A percentile compares a stretch with the other conserved stretches of the same genome.
Evolutionary conservation across 2,888 invertebrate genomes (phyloP).

Genomic region (Panopea generosa): DNA sequence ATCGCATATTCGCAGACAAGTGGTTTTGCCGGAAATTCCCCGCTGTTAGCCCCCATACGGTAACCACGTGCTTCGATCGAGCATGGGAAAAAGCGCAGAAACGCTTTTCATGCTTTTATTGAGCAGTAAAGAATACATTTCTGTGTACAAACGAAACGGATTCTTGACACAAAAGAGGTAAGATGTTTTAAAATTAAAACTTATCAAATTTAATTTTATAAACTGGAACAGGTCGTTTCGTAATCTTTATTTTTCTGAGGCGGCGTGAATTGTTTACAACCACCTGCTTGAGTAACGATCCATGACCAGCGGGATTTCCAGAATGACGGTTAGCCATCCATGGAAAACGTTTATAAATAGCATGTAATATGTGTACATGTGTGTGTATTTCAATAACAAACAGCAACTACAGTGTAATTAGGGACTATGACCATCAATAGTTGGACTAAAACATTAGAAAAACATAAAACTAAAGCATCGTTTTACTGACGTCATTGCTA

Average conservation of each 20-base stretch:
- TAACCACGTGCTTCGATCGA: slow-evolving; percentile 47
- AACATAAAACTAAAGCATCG: too few species aligned
- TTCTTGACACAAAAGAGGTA: slow-evolving; percentile 11
- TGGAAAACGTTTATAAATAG: slow-evolving; percentile 44
- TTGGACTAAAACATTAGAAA: too few species aligned
- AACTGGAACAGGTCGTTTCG: not conserved
- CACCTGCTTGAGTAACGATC: slow-evolving; percentile 57
- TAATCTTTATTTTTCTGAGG: not conserved
- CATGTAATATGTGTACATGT: not conserved
- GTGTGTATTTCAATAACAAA: too few species aligned
- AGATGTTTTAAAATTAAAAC: not conserved
- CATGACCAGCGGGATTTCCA: slow-evolving; percentile 50
- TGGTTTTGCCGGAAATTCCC: slow-evolving; percentile 40
- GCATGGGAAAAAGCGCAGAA: slow-evolving; percentile 52
- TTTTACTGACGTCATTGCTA: too few species aligned
- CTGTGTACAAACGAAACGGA: not conserved
- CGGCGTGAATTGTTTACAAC: slow-evolving; percentile 49
- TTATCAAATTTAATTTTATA: not conserved
- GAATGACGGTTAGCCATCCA: slow-evolving; percentile 36
- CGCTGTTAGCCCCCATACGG: slow-evolving; percentile 32
- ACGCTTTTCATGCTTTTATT: slow-evolving; percentile 39
- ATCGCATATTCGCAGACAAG: too few species aligned
- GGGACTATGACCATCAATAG: too few species aligned
- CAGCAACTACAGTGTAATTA: too few species aligned
- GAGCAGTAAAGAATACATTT: slow-evolving; percentile 9